Conservation (phyloP, 2,888 invertebrate genomes). For the Hydrotaea cyrtoneurina region DNA sequence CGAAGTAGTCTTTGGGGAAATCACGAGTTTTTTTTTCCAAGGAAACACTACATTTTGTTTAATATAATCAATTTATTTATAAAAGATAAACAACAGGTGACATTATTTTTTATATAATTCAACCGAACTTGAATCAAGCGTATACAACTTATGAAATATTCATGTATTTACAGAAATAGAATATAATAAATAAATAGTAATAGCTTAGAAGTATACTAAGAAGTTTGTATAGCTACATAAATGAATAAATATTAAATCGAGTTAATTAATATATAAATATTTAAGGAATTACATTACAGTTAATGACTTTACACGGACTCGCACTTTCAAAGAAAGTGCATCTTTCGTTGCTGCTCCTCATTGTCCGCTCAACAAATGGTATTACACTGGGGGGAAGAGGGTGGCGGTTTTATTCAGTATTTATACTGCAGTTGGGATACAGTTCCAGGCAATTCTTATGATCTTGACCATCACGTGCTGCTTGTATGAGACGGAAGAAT, state of each 20-base stretch:
- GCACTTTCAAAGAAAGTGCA: not conserved
- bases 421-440: slow-evolving; percentile 87
- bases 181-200: slow-evolving; percentile 64
- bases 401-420: slow-evolving; percentile 85
- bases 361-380: not conserved
- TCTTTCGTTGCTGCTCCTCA: not conserved
- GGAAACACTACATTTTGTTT: too few relatives aligned
- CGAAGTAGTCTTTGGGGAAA: too few relatives aligned
- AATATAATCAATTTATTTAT: not conserved
- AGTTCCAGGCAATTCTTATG: slow-evolving; percentile 86
- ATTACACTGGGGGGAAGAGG: not conserved
- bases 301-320: slow-evolving; percentile 64
- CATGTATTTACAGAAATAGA: slow-evolving; percentile 16
- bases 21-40: too few relatives aligned
- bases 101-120: slow-evolving; percentile 6
- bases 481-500: slow-evolving; percentile 90
- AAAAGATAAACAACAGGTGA: not conserved
- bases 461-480: slow-evolving; percentile 92
- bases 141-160: not conserved
- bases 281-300: slow-evolving; percentile 39
- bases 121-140: not conserved
- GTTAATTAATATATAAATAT: not conserved
- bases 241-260: not conserved
- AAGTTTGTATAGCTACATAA: not conserved
- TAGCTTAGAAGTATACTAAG: slow-evolving; percentile 61